Evolutionary conservation across 1,140 invertebrate genomes (phyloP), one percentile per base, ranked within the genome.

Genomic region (Meloidogyne hapla): DNA sequence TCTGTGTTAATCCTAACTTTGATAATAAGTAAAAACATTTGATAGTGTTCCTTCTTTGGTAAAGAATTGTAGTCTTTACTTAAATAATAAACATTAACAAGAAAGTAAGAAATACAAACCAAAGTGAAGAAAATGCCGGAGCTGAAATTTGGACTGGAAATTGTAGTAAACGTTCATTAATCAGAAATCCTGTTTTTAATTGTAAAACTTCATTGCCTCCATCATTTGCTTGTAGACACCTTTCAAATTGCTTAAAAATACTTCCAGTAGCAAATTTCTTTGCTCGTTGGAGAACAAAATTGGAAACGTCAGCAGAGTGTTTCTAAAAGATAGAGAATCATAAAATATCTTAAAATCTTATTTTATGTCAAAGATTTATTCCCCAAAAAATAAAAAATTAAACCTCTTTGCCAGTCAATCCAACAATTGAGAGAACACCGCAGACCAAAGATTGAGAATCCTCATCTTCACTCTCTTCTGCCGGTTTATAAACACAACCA

Each of bases 61-160:
- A 83, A 61, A 23, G 66, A 26, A 40, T 74, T 81, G 42, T 83
- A 79, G 33, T 77, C 70, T 12, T 69, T 42, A 13, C 76, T 77
- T 23, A 21, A 77, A 80, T 2, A 61, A 18, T 40, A 23, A 25
- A 23, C 12, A 13, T 13, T n/a, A 56, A 1, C 9, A 70, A 9
- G 1, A 26, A 45, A 18, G 8, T 42, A 48, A 5, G 21, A n/a
- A 79, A 25, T 12, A 72, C 12, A 4, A 21, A 78, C 77, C 18
- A n/a, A 61, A 78, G 45, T 5, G 77, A 78, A 45, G 23, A 8
- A 18, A 82, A 81, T 23, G 81, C 75, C 13, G 82, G 82, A 18
- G 82, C 82, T 18, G 81, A 75, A 66, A 82, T 82, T 66, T 84
- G 81, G 26, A 45, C 79, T 21, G 81, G 81, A 75, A 81, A 82